Percentiles rank a stretch among this genome's conserved stretches.
Conservation (phyloP, 2,888 invertebrate species). For the Ormyrus pomaceus region DNA sequence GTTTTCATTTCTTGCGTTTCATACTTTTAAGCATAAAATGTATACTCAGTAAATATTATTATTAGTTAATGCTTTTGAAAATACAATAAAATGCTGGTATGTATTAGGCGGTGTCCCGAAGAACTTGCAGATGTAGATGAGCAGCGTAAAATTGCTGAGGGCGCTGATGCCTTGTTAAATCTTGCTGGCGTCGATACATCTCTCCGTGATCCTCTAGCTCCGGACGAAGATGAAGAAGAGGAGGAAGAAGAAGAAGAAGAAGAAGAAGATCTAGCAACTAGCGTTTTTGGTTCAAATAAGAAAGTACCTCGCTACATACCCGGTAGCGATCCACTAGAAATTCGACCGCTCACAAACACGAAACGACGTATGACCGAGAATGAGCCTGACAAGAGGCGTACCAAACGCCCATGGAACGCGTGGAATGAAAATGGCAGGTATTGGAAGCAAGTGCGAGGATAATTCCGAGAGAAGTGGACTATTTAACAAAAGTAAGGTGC, state of each 20-base stretch:
- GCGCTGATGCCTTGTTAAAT: slow-evolving; percentile 87
- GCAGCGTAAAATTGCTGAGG: slow-evolving; percentile 85
- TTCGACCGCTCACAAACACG: slow-evolving; percentile 57
- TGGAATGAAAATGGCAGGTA: slow-evolving; percentile 73
- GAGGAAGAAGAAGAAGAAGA: slow-evolving; percentile 41
- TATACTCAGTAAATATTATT: no score
- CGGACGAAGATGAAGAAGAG: slow-evolving; percentile 44
- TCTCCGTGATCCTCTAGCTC: slow-evolving; percentile 58
- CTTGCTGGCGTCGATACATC: slow-evolving; percentile 81
- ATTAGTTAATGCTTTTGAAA: no score
- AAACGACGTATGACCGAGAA: slow-evolving; percentile 62
- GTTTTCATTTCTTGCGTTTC: no score
- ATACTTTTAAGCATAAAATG: no score
- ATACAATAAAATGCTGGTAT: no score
- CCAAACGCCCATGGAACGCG: slow-evolving; percentile 69
- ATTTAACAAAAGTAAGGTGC: background rate
- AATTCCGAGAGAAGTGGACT: slow-evolving; percentile 52
- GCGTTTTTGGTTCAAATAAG: slow-evolving; percentile 1
- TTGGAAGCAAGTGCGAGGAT: slow-evolving; percentile 72
- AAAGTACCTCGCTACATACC: slow-evolving; percentile 19
- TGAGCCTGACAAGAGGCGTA: slow-evolving; percentile 61
- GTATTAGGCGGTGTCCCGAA: slow-evolving; percentile 31
- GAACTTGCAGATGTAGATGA: slow-evolving; percentile 79
- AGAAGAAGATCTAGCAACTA: slow-evolving; percentile 13
- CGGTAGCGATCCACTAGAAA: slow-evolving; percentile 51